These are phyloP conservation scores for Cyclargus thomasi DNA, from an alignment of 1,140 invertebrate genomes.

Conservation along the genomic window DNA sequence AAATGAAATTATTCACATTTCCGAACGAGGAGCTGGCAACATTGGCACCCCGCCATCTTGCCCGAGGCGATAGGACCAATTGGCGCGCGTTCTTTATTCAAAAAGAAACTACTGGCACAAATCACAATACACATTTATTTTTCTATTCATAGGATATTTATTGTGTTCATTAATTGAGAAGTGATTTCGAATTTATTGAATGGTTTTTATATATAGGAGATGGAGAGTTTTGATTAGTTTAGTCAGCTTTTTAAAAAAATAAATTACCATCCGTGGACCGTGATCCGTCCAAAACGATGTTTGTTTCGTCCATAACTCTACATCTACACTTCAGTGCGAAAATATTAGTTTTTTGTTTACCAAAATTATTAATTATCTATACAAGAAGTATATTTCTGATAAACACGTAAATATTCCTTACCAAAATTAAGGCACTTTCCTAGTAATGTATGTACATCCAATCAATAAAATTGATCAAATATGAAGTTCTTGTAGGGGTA, in stretches of 20 bases:
- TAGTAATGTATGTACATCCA: not conserved
- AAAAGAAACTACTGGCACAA: conserved; percentile 43
- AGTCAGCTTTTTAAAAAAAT: not conserved
- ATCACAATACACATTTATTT: conserved; percentile 47
- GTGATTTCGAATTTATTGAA: conserved; percentile 21
- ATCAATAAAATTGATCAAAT: conserved; percentile 17
- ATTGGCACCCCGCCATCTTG: conserved; percentile 64
- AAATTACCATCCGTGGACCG: not conserved
- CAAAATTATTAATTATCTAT: not conserved
- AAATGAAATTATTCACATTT: conserved; percentile 60
- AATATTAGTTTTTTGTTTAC: no score
- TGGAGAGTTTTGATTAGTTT: not conserved
- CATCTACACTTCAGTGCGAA: no score
- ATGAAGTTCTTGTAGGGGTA: conserved; percentile 15
- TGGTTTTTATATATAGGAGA: conserved; percentile 10
- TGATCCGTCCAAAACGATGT: no score
- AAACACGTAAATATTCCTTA: not conserved
- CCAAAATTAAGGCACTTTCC: not conserved
- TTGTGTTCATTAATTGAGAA: conserved; percentile 54
- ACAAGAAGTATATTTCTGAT: not conserved
- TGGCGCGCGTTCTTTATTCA: conserved; percentile 57
- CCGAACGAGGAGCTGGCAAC: conserved; percentile 53
- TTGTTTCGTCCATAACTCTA: not conserved
- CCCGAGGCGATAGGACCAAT: conserved; percentile 58
- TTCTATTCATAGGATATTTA: conserved; percentile 41